phyloP scores from a whole-genome alignment of 53 echinoderm and acorn worm genomes.

The Paelopatides confundens region DNA sequence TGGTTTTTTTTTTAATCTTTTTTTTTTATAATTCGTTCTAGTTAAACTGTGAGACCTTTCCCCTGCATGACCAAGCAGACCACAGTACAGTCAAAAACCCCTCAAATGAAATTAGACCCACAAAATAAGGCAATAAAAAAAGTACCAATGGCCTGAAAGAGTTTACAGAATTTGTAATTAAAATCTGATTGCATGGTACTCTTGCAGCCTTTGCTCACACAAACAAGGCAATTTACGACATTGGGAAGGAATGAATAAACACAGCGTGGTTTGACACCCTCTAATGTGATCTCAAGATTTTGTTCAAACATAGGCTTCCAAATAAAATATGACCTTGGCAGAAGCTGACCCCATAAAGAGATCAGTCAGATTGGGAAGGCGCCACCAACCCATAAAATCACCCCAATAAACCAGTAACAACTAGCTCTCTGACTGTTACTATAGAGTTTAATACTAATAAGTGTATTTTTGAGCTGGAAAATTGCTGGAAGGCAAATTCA shows the following conservation, averaged over 20 bases:
- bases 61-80: not conserved
- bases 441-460: not conserved
- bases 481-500: not conserved
- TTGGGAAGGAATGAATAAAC: not conserved
- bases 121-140: not conserved
- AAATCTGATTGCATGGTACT: not conserved
- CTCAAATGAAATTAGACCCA: not conserved
- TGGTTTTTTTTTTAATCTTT: too few relatives aligned
- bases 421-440: not conserved
- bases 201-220: not conserved
- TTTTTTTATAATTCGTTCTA: too few relatives aligned
- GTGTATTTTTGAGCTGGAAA: not conserved
- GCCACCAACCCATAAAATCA: slow-evolving; percentile 14
- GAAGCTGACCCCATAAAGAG: slow-evolving; percentile 30
- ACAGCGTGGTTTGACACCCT: not conserved
- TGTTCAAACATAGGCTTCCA: slow-evolving; percentile 21
- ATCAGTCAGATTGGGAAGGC: slow-evolving; percentile 13
- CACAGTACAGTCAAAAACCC: not conserved
- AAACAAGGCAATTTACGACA: slow-evolving; percentile 24
- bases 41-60: too few relatives aligned
- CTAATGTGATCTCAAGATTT: slow-evolving; percentile 23
- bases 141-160: not conserved
- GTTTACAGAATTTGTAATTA: slow-evolving; percentile 23
- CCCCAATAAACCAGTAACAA: slow-evolving; percentile 6
- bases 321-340: slow-evolving; percentile 43